Percentiles rank a stretch among this genome's conserved stretches.
These are phyloP conservation scores for Megaceryle torquata DNA, from an alignment of 2,113 vertebrate species.

Conservation along the genomic window DNA sequence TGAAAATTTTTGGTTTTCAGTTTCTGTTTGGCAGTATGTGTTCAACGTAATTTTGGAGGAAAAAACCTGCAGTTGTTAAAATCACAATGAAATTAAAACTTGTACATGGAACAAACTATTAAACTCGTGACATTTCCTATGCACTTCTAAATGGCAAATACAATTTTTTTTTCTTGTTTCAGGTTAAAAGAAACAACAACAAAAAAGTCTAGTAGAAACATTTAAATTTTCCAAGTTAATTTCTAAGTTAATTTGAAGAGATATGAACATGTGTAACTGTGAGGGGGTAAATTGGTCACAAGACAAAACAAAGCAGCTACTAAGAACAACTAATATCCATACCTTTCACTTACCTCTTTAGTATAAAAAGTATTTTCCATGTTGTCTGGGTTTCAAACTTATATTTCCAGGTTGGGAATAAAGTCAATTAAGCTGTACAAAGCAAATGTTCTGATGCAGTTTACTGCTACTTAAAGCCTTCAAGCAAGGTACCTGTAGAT, in stretches of 20 bases:
- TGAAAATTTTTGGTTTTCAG: background rate
- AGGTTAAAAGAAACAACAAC: too few species aligned
- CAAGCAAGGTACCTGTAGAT: background rate
- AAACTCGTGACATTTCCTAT: background rate
- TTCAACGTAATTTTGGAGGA: background rate
- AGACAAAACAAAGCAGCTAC: background rate
- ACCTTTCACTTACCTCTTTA: background rate
- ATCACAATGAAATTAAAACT: background rate
- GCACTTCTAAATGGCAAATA: background rate
- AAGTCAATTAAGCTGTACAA: background rate
- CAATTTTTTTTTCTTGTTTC: background rate
- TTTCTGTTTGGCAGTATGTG: background rate
- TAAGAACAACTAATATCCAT: background rate
- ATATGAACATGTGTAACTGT: background rate
- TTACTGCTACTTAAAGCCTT: background rate
- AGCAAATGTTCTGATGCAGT: background rate
- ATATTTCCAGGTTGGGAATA: background rate
- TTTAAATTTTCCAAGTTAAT: background rate
- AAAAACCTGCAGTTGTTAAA: background rate
- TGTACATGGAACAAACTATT: background rate
- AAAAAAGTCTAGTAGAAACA: background rate
- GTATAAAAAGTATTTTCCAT: background rate
- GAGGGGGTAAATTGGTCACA: background rate
- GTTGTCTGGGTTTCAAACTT: background rate
- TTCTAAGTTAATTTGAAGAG: background rate